Evolutionary conservation across 2,888 invertebrate genomes (phyloP).

Genomic region (Exocentrus adspersus): DNA sequence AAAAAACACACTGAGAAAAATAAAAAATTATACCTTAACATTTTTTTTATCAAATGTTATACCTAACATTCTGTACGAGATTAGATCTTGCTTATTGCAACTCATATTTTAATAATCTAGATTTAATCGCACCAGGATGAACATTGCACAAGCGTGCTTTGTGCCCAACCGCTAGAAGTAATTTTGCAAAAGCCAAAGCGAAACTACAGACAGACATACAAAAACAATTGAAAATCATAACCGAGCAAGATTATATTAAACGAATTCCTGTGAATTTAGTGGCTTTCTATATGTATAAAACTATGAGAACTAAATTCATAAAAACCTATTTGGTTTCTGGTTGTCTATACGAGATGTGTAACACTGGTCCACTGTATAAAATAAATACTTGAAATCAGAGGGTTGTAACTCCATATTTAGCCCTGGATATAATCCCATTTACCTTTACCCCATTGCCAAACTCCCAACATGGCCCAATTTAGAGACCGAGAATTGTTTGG

Average conservation of each 20-base stretch:
- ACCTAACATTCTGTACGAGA: too few species aligned
- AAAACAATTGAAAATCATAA: background rate
- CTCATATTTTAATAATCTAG: background rate
- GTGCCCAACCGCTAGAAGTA: slow-evolving; percentile 12
- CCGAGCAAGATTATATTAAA: background rate
- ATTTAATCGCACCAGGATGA: slow-evolving; percentile 5
- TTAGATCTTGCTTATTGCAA: background rate
- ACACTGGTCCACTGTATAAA: background rate
- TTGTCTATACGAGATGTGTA: too few species aligned
- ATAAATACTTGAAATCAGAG: background rate
- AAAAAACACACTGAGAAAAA: background rate
- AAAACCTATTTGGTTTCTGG: too few species aligned
- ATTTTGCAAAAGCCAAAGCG: slow-evolving; percentile 6
- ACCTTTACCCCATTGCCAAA: background rate
- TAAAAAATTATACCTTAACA: too few species aligned
- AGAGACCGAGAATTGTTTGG: background rate
- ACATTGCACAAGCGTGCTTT: slow-evolving; percentile 14
- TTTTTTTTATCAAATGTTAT: too few species aligned
- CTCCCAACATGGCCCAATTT: background rate
- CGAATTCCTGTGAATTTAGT: background rate
- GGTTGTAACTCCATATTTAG: background rate
- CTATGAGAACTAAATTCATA: too few species aligned
- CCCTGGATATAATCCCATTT: background rate
- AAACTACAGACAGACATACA: background rate
- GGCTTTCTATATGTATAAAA: too few species aligned